Base-by-base conservation (phyloP, 2,113 vertebrate species). In the Tamias sibiricus region DNA sequence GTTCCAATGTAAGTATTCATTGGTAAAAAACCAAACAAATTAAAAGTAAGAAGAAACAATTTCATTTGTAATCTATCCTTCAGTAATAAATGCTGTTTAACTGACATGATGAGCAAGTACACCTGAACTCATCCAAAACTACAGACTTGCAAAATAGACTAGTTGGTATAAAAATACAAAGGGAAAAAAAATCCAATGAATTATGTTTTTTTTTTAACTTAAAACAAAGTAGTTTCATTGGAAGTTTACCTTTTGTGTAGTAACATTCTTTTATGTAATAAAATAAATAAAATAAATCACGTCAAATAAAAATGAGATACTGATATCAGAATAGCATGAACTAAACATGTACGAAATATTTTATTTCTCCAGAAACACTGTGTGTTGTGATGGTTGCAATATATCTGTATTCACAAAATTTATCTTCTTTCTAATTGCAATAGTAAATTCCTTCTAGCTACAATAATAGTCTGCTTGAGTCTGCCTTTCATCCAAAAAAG, bases 401-500 rank as follows among this genome's bases (percentile, higher is more conserved):
- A 19, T 20, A 32, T 74, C 59, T 57, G 2, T 37, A 87, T 59
- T 91, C 91, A 92, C 28, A 93, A 96, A 96, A 84, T 83, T 40
- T 94, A 91, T 89, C n/a, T 81, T 96, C 68, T 95, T 93, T 77
- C 69, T 95, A 81, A 94, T 62, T 91, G 47, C 54, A 94, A 57
- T 5, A 76, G 8, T 87, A 84, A 91, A 95, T 97, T 97, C 82
- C 37, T 95, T 95, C 96, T 74, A 95, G 88, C 86, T 94, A 94
- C 81, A 96, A 95, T 62, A 95, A 93, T 91, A 98, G 87, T 79
- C 5, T 90, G 82, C 83, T 93, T 35, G 69, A 62, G 80, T 97
- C 94, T 98, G 89, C 72, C 86, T 98, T 98, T 96, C 95, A 97
- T 98, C 95, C 83, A 93, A 88, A 94, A 49, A 98, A 95, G 66